phyloP scores from a whole-genome alignment of 2,113 vertebrate species.

The Plecturocebus donacophilus region DNA sequence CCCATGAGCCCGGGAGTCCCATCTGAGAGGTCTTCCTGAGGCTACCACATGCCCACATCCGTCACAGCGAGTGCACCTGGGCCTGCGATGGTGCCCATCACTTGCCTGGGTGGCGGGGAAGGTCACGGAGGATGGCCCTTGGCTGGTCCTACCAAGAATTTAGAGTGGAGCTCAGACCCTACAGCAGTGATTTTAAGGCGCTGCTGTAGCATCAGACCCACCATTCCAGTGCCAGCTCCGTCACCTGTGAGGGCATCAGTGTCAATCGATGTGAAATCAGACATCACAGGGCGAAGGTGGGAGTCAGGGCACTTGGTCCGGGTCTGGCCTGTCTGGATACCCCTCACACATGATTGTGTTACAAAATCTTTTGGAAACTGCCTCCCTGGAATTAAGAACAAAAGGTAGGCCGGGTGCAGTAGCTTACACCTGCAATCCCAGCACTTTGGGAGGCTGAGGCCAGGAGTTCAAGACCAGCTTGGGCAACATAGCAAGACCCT shows the following conservation, averaged over 20 bases:
- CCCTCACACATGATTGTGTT: rapidly evolving
- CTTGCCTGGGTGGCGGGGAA: not conserved
- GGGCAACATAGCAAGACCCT: no score
- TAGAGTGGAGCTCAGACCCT: not conserved
- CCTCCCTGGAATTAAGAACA: not conserved
- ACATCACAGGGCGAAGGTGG: not conserved
- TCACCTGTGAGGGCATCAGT: not conserved
- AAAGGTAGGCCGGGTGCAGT: not conserved
- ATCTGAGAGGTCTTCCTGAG: no score
- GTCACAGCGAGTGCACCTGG: no score
- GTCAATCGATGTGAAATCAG: rapidly evolving
- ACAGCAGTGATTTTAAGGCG: not conserved
- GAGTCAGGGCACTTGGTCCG: rapidly evolving
- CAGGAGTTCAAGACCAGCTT: no score
- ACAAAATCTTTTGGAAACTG: not conserved
- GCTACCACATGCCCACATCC: rapidly evolving
- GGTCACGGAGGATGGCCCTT: not conserved
- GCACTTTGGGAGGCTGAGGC: no score
- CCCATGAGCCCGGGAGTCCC: rapidly evolving
- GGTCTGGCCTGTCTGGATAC: not conserved
- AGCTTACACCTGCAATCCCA: no score
- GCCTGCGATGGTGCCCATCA: not conserved
- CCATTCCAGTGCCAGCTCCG: no score
- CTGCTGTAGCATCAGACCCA: no score
- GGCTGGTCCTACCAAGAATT: not conserved